Percentiles rank a stretch among this genome's conserved stretches.
These are phyloP conservation scores for Syngnathoides biaculeatus DNA, from an alignment of 2,113 vertebrate genomes.

Conservation along the genomic window DNA sequence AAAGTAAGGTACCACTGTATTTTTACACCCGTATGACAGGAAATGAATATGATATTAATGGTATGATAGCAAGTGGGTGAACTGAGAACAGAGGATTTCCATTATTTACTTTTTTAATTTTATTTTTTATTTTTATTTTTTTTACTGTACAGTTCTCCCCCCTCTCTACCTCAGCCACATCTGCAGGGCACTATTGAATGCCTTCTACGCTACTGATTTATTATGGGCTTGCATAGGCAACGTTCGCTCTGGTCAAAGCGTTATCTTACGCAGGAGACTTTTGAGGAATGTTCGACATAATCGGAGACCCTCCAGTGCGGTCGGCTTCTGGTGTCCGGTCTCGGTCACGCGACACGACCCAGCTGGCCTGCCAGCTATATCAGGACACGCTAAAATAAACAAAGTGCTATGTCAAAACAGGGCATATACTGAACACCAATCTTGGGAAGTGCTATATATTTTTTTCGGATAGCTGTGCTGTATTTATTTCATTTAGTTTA, in stretches of 20 bases:
- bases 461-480: too few species aligned
- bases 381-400: conserved; percentile 2
- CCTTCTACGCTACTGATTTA: neutral
- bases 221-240: neutral
- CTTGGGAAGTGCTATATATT: neutral
- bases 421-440: neutral
- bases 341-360: neutral
- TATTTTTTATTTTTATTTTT: too few species aligned
- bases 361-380: neutral
- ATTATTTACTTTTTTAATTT: neutral
- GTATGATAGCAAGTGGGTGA: too few species aligned
- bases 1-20: too few species aligned
- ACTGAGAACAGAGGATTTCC: too few species aligned
- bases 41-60: neutral
- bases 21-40: neutral
- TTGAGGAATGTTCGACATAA: neutral
- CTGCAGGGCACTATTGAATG: neutral
- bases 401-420: neutral
- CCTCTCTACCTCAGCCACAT: neutral
- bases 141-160: too few species aligned
- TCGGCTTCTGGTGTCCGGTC: neutral
- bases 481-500: neutral
- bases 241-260: neutral
- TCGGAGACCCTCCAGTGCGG: neutral
- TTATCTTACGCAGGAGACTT: neutral